Base-by-base conservation (phyloP, 2,888 invertebrate genomes). In the Parapristionchus giblindavisi region DNA sequence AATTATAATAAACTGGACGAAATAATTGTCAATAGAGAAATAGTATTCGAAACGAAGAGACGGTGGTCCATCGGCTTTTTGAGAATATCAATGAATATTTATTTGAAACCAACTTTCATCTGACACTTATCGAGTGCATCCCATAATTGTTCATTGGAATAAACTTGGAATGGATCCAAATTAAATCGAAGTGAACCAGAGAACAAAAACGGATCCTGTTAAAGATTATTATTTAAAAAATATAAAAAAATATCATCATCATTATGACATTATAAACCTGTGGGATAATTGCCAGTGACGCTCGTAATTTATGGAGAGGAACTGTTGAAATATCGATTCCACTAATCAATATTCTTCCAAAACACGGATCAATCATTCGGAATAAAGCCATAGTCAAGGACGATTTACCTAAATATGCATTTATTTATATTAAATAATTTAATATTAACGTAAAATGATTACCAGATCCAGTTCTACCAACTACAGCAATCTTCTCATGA, bases 121-220 rank as follows among this genome's bases (percentile, higher is more conserved):
- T 97, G 95, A 0, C 96, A 94, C 86, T 94, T 92, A 84, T 95
- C 94, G 61, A 97, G 89, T 38, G 94, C 93, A 68, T 91, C 91
- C 96, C 96, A 97, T 56, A 97, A 89, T 74, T 94, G 92, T 0
- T 92, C 92, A 85, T 97, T 96, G 1, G 91, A 89, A 89, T 93
- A 92, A 2, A 89, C 89, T 83, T 92, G 91, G 89, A 96, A 94
- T 3, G 97, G 97, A 90, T 97, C 97, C 78, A 97, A 91, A 90
- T 97, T 97, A 90, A 94, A 92, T 68, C 96, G 91, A 83, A 97
- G 90, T 4, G 93, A 92, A 66, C 96, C 96, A 32, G 89, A 83
- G 36, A 88, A 88, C 6, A 91, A 82, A 3, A 83, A 81, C 2
- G 86, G 83, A 24, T 85, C 89, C 85, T 95, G 95, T 0, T 60